These are phyloP conservation scores for Fragum whitleyi DNA, from an alignment of 2,888 invertebrate genomes.

Conservation along the genomic window DNA sequence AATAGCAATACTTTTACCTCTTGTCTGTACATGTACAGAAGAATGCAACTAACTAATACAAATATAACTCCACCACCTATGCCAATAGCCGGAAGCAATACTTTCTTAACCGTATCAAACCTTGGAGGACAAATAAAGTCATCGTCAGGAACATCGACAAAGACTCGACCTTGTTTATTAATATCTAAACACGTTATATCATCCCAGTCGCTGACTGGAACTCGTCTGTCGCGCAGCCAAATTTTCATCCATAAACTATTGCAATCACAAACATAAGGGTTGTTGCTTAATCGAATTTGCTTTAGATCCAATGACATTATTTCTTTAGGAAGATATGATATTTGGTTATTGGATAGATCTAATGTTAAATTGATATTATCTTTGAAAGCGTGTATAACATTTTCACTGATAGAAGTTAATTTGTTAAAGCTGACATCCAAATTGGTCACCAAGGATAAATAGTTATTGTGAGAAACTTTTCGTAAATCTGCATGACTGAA, in stretches of 20 bases:
- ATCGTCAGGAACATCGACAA: conserved; percentile 52
- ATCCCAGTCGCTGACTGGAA: conserved; percentile 42
- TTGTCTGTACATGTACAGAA: conserved; percentile 59
- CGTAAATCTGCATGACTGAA: not conserved
- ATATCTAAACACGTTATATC: conserved; percentile 54
- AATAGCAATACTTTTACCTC: conserved; percentile 69
- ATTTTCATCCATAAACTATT: conserved; percentile 68
- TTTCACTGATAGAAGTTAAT: not conserved
- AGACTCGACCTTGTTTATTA: conserved; percentile 39
- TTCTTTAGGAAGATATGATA: conserved; percentile 37
- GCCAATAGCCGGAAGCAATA: conserved; percentile 51
- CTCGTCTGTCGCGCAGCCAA: conserved; percentile 55
- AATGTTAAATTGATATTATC: conserved; percentile 1
- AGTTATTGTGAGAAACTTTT: not conserved
- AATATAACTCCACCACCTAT: conserved; percentile 41
- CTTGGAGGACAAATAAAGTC: conserved; percentile 60
- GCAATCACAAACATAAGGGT: conserved; percentile 70
- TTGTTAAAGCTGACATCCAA: conserved; percentile 11
- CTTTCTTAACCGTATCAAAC: conserved; percentile 58
- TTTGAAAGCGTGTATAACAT: not conserved
- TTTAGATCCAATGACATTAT: conserved; percentile 29
- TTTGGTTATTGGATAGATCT: conserved; percentile 12
- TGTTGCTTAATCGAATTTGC: conserved; percentile 40
- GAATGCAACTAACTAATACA: conserved; percentile 30
- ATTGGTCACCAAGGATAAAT: not conserved